Conservation (phyloP, 2,113 vertebrate genomes). For the Apodemus sylvaticus region DNA sequence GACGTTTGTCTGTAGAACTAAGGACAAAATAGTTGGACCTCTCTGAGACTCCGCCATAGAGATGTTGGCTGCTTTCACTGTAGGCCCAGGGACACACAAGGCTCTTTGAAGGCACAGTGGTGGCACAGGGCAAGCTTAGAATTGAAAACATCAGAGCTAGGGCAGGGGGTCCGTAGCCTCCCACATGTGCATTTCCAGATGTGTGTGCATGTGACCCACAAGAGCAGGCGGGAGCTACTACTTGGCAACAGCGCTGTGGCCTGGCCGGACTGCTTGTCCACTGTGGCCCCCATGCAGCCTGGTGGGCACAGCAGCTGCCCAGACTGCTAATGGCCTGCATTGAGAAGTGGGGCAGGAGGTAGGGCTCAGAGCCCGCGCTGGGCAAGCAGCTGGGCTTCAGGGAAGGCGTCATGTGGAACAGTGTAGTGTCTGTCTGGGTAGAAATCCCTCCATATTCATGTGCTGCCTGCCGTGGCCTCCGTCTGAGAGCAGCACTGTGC, state of each 20-base stretch:
- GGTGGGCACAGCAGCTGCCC: background rate
- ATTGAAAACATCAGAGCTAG: background rate
- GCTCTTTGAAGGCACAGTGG: background rate
- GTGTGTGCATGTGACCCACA: background rate
- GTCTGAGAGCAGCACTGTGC: background rate
- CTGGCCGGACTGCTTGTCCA: background rate
- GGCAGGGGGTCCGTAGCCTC: background rate
- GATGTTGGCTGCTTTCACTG: background rate
- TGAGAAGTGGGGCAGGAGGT: background rate
- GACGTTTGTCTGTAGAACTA: conserved; percentile 1
- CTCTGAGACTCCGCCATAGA: background rate
- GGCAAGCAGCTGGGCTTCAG: background rate
- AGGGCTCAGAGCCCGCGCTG: background rate
- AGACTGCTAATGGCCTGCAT: background rate
- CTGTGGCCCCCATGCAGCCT: background rate
- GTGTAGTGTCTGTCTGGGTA: background rate
- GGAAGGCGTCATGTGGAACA: background rate
- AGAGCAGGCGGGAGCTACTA: background rate
- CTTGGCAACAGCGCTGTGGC: background rate
- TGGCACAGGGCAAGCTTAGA: background rate
- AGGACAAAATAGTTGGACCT: conserved; percentile 33
- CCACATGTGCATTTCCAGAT: background rate
- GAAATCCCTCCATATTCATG: background rate
- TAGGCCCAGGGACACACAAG: background rate
- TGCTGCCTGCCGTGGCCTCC: background rate